Conservation (phyloP, 2,888 invertebrate species). For the Chaetogeoica ovagalla region DNA sequence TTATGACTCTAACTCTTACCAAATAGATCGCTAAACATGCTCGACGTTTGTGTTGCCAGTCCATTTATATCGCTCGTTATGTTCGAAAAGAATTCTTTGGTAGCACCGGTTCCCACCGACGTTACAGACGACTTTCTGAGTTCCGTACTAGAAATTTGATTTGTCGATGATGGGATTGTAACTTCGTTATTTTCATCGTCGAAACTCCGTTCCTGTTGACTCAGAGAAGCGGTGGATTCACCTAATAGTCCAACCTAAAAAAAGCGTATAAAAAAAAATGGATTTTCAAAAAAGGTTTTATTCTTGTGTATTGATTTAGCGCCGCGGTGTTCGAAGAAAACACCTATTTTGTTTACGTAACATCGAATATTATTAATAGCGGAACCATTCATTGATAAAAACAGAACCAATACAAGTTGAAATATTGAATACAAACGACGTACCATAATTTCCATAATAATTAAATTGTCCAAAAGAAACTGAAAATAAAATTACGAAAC, state of each 20-base stretch:
- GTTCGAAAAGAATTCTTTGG: slow-evolving; percentile 81
- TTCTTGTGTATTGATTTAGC: too few relatives aligned
- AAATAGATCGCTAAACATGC: slow-evolving; percentile 93
- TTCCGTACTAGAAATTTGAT: slow-evolving; percentile 52
- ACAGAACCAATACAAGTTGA: too few relatives aligned
- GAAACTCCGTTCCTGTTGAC: slow-evolving; percentile 6
- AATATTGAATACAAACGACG: too few relatives aligned
- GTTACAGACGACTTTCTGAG: slow-evolving; percentile 54
- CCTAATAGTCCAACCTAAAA: slow-evolving; percentile 34
- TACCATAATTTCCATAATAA: too few relatives aligned
- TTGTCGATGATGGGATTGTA: neutral
- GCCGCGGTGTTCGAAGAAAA: too few relatives aligned
- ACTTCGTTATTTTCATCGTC: slow-evolving; percentile 17
- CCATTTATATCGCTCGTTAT: slow-evolving; percentile 92
- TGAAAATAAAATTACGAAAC: too few relatives aligned
- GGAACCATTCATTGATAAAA: too few relatives aligned
- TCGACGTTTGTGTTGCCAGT: slow-evolving; percentile 87
- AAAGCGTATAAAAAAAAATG: neutral
- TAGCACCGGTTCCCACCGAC: slow-evolving; percentile 51
- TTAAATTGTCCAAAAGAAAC: too few relatives aligned
- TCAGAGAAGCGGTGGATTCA: slow-evolving; percentile 18
- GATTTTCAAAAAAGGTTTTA: too few relatives aligned
- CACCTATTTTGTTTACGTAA: too few relatives aligned
- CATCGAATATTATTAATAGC: too few relatives aligned
- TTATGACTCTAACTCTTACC: slow-evolving; percentile 64